phyloP scores from a whole-genome alignment of 2,888 invertebrate species.

The Bellardia pandia region DNA sequence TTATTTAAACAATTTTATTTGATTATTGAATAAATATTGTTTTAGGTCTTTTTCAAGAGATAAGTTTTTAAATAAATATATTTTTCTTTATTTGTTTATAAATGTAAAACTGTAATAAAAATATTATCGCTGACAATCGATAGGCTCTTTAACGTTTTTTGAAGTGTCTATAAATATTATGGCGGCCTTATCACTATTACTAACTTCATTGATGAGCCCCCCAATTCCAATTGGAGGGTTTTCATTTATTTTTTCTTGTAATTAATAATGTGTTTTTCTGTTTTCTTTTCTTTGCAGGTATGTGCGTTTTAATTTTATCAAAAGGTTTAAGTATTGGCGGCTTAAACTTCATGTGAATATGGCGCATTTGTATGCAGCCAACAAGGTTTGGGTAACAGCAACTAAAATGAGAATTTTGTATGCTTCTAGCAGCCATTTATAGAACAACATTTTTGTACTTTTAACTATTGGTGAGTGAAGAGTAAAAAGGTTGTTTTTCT shows the following conservation, averaged over 20 bases:
- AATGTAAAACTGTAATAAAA: background rate
- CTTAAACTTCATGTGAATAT: no score
- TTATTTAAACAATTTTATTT: slow-evolving; percentile 1
- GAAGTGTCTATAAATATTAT: slow-evolving; percentile 17
- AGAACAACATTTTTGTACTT: no score
- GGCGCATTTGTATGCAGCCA: no score
- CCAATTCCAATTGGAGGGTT: background rate
- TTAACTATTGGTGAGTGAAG: no score
- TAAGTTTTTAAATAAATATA: slow-evolving; percentile 29
- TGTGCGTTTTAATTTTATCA: background rate
- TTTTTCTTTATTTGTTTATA: background rate
- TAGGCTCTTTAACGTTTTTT: background rate
- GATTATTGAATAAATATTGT: slow-evolving; percentile 36
- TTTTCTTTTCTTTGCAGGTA: slow-evolving; percentile 6
- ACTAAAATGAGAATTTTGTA: no score
- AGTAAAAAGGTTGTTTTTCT: no score
- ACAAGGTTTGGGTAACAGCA: no score
- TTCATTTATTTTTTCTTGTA: background rate
- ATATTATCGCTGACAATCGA: background rate
- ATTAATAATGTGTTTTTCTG: background rate
- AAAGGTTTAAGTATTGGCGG: no score
- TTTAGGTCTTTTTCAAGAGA: slow-evolving; percentile 9
- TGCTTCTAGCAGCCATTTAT: no score
- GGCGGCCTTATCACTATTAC: background rate
- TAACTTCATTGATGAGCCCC: slow-evolving; percentile 4